phyloP scores from a whole-genome alignment of 1,140 invertebrate genomes.

The Elysia chlorotica region DNA sequence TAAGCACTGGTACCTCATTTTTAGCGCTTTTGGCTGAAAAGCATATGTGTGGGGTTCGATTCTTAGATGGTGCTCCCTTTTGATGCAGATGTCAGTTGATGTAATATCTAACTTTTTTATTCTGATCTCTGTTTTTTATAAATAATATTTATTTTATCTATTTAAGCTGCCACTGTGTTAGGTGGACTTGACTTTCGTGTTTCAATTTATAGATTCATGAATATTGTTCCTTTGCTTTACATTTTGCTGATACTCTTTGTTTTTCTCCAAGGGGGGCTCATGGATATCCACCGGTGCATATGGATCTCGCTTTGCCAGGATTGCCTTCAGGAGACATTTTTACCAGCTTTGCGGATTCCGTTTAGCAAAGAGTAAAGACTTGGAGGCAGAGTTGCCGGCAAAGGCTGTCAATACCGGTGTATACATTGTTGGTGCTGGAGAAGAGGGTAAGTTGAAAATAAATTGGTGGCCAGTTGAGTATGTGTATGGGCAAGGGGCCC shows the following conservation, averaged over 20 bases:
- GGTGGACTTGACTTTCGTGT: no score
- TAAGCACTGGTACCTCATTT: no score
- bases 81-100: no score
- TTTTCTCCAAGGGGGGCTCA: slow-evolving; percentile 53
- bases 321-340: slow-evolving; percentile 59
- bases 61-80: no score
- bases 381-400: slow-evolving; percentile 29
- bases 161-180: background rate
- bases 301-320: slow-evolving; percentile 55
- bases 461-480: no score
- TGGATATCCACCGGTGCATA: slow-evolving; percentile 58
- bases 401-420: slow-evolving; percentile 39
- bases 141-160: background rate
- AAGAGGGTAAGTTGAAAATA: slow-evolving; percentile 35
- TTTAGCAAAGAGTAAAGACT: slow-evolving; percentile 33
- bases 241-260: no score
- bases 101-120: background rate
- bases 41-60: no score
- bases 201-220: no score
- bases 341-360: slow-evolving; percentile 60
- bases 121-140: background rate
- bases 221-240: no score
- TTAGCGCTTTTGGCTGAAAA: no score
- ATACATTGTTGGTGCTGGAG: slow-evolving; percentile 43
- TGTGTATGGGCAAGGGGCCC: no score